Conservation (phyloP, 2,113 vertebrate genomes). For the Procavia capensis region DNA sequence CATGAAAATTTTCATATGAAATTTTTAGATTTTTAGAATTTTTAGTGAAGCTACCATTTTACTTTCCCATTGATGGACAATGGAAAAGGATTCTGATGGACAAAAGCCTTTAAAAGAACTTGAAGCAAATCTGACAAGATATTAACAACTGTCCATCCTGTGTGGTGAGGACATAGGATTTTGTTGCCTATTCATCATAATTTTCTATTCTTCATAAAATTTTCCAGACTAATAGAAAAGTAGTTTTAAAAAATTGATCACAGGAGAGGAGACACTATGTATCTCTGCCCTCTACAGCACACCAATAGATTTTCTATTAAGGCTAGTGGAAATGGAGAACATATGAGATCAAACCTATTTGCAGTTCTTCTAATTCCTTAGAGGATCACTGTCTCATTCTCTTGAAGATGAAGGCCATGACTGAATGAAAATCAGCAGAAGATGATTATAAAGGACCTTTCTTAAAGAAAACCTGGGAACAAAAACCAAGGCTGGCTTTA, state of each 20-base stretch:
- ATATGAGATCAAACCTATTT: not conserved
- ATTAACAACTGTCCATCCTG: not conserved
- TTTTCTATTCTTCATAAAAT: not conserved
- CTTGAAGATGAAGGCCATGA: slow-evolving; percentile 7
- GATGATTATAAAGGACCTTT: not conserved
- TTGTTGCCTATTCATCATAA: not conserved
- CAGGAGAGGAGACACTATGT: too few species aligned
- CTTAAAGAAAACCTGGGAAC: not conserved
- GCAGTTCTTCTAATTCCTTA: not conserved
- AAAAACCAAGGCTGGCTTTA: not conserved
- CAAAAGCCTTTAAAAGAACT: not conserved
- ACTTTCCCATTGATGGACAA: too few species aligned
- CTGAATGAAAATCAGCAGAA: not conserved
- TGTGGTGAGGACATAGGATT: not conserved
- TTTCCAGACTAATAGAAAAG: not conserved
- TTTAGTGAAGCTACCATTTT: not conserved
- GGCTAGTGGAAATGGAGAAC: not conserved
- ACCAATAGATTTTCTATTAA: not conserved
- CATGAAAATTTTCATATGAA: not conserved
- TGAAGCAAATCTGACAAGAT: not conserved
- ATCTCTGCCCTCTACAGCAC: not conserved
- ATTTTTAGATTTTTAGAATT: slow-evolving; percentile 1
- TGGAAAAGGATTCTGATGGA: not conserved
- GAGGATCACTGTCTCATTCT: not conserved
- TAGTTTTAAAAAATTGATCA: not conserved